Conservation (phyloP, 2,797 vertebrate species). For the Enteromius anoplus region DNA sequence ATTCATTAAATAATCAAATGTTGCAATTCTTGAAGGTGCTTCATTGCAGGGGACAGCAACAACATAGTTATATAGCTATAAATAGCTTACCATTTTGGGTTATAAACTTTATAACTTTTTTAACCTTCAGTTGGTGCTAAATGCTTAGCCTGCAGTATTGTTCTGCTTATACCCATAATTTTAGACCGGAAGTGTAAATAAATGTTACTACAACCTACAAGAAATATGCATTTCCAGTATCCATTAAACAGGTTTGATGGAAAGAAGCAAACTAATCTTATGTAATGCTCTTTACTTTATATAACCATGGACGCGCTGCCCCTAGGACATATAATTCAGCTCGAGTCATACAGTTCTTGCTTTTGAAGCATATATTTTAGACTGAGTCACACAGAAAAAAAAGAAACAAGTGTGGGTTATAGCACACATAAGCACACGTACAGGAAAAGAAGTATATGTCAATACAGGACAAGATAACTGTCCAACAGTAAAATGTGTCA, state of each 20-base stretch:
- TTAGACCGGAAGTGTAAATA: not conserved
- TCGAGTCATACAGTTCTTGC: conserved; percentile 32
- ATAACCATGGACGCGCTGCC: conserved; percentile 23
- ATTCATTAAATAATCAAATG: not conserved
- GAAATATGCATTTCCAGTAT: not conserved
- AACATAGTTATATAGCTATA: not conserved
- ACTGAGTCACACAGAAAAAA: conserved; percentile 26
- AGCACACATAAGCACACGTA: conserved; percentile 1
- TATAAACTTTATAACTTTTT: conserved; percentile 1
- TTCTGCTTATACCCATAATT: not conserved
- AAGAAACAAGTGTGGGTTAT: conserved; percentile 24
- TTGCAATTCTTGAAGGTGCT: not conserved
- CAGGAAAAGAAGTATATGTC: not conserved
- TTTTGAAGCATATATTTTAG: conserved; percentile 25
- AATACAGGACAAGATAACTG: conserved; percentile 1
- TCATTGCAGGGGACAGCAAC: not conserved
- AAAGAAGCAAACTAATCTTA: conserved; percentile 24
- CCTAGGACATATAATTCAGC: conserved; percentile 25
- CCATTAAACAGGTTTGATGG: not conserved
- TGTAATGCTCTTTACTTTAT: conserved; percentile 39
- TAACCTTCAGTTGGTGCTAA: not conserved
- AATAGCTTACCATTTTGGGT: not conserved
- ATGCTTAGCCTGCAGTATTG: not conserved
- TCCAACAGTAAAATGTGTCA: not conserved
- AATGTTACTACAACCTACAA: not conserved